Conservation (phyloP, 2,888 invertebrate genomes). For the Serrognathus titanus region DNA sequence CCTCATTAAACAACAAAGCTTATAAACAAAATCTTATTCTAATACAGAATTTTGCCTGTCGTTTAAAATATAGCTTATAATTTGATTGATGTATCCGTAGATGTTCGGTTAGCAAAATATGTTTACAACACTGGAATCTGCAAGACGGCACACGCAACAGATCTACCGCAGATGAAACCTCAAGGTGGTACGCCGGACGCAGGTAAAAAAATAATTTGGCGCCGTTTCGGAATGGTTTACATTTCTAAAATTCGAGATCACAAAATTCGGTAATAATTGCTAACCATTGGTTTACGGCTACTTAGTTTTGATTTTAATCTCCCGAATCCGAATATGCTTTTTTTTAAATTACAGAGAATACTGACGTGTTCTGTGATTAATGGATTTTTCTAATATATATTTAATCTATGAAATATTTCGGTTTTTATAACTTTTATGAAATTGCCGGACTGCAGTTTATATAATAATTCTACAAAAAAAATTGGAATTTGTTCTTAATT, state of each 20-base stretch:
- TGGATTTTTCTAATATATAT: conserved; percentile 30
- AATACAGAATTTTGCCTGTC: conserved; percentile 43
- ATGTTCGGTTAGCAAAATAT: conserved; percentile 8
- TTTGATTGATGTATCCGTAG: conserved; percentile 44
- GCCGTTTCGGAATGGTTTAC: conserved; percentile 37
- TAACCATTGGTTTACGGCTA: conserved; percentile 34
- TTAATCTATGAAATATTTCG: conserved; percentile 6
- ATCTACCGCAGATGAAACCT: conserved; percentile 3
- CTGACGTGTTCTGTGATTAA: conserved; percentile 43
- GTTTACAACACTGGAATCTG: neutral
- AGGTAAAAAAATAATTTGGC: conserved; percentile 37
- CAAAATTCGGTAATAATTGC: conserved; percentile 40
- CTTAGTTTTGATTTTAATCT: conserved; percentile 38
- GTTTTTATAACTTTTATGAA: no score
- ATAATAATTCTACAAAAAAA: neutral
- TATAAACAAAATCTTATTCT: conserved; percentile 32
- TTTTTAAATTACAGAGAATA: conserved; percentile 39
- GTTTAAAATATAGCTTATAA: conserved; percentile 44
- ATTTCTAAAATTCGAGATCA: conserved; percentile 34
- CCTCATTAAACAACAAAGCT: conserved; percentile 12
- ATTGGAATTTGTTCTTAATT: neutral
- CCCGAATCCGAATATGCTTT: conserved; percentile 29
- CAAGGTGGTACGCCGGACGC: conserved; percentile 9
- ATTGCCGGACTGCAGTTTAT: neutral
- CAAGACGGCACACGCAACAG: neutral